Percentiles rank a stretch among this genome's conserved stretches.
These are phyloP conservation scores for Scaptomyza pallida DNA, from an alignment of 1,140 invertebrate genomes.

Conservation along the genomic window DNA sequence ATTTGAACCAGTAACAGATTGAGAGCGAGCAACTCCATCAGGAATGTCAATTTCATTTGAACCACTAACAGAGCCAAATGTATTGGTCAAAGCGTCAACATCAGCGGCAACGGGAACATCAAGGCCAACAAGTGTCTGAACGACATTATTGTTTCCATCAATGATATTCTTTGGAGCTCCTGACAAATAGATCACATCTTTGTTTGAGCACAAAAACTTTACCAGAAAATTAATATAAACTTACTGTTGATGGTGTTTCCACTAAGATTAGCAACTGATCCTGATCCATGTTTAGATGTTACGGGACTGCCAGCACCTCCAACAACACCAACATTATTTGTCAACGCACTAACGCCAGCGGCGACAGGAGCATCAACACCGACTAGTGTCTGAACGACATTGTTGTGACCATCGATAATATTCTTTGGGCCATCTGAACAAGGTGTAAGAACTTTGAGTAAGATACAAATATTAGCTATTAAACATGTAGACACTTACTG, in stretches of 20 bases:
- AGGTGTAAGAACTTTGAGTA: no score
- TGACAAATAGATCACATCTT: no score
- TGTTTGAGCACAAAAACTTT: no score
- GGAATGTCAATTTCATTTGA: no score
- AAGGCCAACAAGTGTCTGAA: background rate
- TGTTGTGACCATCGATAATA: background rate
- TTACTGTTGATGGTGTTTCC: conserved; percentile 46
- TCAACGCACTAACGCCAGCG: background rate
- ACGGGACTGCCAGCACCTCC: background rate
- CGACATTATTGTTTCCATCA: background rate
- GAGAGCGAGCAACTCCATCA: background rate
- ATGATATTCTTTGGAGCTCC: background rate
- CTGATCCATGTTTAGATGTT: background rate
- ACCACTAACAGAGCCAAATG: background rate
- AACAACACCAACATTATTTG: no score
- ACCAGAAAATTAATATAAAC: background rate
- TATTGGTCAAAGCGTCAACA: background rate
- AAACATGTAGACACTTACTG: conserved; percentile 21
- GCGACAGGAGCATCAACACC: background rate
- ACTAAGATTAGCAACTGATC: background rate
- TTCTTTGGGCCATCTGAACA: background rate
- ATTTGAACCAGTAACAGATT: no score
- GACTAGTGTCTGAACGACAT: background rate
- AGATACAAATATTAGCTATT: no score
- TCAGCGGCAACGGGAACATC: background rate